These are phyloP conservation scores for Notodonta dromedarius DNA, from an alignment of 2,888 invertebrate species.

Conservation along the genomic window DNA sequence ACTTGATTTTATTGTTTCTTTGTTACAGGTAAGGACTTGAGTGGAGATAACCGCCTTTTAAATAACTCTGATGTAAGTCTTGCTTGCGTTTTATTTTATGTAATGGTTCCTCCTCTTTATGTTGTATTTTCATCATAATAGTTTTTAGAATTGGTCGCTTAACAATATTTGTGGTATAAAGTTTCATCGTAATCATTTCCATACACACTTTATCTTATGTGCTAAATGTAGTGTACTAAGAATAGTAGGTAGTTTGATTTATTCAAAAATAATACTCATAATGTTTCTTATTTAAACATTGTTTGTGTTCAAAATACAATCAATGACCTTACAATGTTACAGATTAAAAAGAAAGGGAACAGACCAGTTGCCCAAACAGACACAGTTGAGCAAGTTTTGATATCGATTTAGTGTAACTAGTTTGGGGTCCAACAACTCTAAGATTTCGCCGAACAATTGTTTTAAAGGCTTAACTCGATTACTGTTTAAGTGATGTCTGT, in stretches of 20 bases:
- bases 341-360: constrained; percentile 9
- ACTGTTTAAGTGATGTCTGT: constrained; percentile 11
- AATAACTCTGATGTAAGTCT: not conserved
- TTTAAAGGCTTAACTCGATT: constrained; percentile 9
- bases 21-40: constrained; percentile 25
- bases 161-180: no score
- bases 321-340: not conserved
- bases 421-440: constrained; percentile 16
- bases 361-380: constrained; percentile 14
- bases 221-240: no score
- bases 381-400: constrained; percentile 15
- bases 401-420: constrained; percentile 23
- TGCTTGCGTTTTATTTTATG: not conserved
- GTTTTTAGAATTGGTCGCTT: no score
- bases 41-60: not conserved
- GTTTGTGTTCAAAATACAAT: not conserved
- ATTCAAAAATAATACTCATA: no score
- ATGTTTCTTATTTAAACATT: no score
- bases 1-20: constrained; percentile 12
- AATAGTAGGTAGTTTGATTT: no score
- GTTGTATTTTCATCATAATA: no score
- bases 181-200: no score
- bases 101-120: not conserved
- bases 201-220: no score
- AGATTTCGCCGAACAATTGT: constrained; percentile 26